Base-by-base conservation (phyloP, 2,113 vertebrate genomes). In the Herpailurus yagouaroundi region DNA sequence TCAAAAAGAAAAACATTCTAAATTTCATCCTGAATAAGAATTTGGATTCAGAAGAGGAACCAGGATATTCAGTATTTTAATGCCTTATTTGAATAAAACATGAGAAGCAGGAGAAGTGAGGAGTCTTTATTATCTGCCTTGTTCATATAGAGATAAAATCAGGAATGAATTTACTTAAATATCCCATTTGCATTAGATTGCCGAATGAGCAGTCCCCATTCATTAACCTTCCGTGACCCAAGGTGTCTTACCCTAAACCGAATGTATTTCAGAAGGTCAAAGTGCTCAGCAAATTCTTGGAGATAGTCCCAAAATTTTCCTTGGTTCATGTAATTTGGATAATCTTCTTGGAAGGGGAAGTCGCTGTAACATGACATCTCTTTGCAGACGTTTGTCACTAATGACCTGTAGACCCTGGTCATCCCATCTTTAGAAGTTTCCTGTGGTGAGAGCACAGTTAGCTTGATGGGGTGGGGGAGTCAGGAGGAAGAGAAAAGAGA, bases 321-420 rank as follows among this genome's bases (percentile, higher is more conserved):
- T 68, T 99, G 99, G 48, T 98, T 98, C 98, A 99, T 98, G 97
- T 96, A 99, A 97, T 98, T 99, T 81, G 99, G 99, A 95, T 98
- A 99, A 89, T 99, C 97, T 36, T 99, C 99, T 0, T 98, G 99
- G 98, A 98, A 99, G 55, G 99, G 99, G 82, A 99, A 99, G 94
- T 99, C 99, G 0, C 99, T 99, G 97, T 99, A 99, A 98, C 99
- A 99, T 98, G 99, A 99, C 99, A 99, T 99, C 98, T 99, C 99
- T 98, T 99, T 99, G 79, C 99, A 99, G 82, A 99, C 99, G 96
- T 99, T 99, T 89, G 98, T 99, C 81, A 99, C 98, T 94, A 99
- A 80, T 0, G 99, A 99, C 77, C 86, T 99, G 95, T 99, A 99
- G 89, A 99, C 99, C 1, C 98, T 99, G 95, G 98, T 66, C 73